Conservation (phyloP, 2,797 vertebrate genomes). For the Catharus ustulatus region DNA sequence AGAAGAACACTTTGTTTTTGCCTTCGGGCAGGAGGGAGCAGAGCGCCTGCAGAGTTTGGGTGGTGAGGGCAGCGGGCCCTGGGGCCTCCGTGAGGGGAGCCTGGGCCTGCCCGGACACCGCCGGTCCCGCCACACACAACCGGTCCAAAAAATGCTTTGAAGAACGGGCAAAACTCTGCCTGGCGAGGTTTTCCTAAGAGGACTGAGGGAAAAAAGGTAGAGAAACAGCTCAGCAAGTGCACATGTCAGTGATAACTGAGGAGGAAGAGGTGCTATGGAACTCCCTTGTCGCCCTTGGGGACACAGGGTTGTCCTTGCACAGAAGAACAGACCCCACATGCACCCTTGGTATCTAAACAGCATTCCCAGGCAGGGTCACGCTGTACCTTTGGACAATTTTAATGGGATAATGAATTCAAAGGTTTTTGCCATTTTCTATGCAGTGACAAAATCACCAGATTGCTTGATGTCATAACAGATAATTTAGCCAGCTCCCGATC, state of each 20-base stretch:
- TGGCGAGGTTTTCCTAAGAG: not conserved
- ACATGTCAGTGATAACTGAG: not conserved
- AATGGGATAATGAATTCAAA: not conserved
- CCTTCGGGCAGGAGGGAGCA: not conserved
- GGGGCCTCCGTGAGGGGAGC: not conserved
- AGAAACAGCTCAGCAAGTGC: not conserved
- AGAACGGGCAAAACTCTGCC: fast-evolving
- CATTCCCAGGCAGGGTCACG: not conserved
- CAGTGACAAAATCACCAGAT: not conserved
- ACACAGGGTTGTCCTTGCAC: fast-evolving
- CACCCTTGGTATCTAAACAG: not conserved
- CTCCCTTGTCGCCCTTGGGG: fast-evolving
- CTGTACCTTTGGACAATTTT: not conserved
- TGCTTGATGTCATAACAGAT: not conserved
- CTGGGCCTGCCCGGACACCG: fast-evolving
- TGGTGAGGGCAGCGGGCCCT: fast-evolving
- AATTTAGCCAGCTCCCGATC: not conserved
- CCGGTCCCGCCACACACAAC: fast-evolving
- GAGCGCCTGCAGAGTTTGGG: not conserved
- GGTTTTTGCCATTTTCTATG: not conserved
- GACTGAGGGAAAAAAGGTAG: not conserved
- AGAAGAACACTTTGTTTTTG: not conserved
- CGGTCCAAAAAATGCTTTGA: fast-evolving
- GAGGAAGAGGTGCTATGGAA: not conserved
- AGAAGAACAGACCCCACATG: fast-evolving